phyloP scores from a whole-genome alignment of 2,113 vertebrate genomes.

The Dissostichus mawsoni region DNA sequence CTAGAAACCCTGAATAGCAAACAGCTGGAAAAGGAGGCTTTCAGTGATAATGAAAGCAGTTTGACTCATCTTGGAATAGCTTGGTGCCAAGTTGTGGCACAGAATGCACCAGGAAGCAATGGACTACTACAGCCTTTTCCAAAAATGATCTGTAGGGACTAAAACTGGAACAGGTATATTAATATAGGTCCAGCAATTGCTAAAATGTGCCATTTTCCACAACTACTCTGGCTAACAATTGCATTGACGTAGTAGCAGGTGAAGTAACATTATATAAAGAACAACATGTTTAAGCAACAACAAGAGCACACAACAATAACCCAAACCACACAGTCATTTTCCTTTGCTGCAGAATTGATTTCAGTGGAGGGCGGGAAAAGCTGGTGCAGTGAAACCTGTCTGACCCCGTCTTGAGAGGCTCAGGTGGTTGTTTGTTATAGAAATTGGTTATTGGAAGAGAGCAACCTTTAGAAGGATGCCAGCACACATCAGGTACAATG shows the following conservation, averaged over 20 bases:
- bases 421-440: slow-evolving; percentile 40
- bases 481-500: slow-evolving; percentile 27
- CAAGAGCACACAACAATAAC: neutral
- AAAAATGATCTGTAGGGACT: neutral
- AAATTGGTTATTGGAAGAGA: slow-evolving; percentile 17
- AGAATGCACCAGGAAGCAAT: neutral
- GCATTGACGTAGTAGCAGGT: neutral
- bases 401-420: slow-evolving; percentile 43
- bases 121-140: neutral
- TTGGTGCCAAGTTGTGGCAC: slow-evolving; percentile 27
- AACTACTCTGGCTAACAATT: neutral
- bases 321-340: neutral
- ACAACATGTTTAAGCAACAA: neutral
- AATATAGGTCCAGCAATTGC: neutral
- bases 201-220: neutral
- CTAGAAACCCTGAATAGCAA: slow-evolving; percentile 60
- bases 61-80: slow-evolving; percentile 30
- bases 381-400: slow-evolving; percentile 26
- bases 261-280: neutral
- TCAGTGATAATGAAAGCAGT: slow-evolving; percentile 51
- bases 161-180: neutral
- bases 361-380: neutral
- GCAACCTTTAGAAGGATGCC: slow-evolving; percentile 27
- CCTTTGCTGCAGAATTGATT: slow-evolving; percentile 14
- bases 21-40: slow-evolving; percentile 55